A percentile compares a stretch with the other conserved stretches of the same genome.
Evolutionary conservation across 2,797 vertebrate genomes (phyloP).

Genomic region (Holocentrus rufus): DNA sequence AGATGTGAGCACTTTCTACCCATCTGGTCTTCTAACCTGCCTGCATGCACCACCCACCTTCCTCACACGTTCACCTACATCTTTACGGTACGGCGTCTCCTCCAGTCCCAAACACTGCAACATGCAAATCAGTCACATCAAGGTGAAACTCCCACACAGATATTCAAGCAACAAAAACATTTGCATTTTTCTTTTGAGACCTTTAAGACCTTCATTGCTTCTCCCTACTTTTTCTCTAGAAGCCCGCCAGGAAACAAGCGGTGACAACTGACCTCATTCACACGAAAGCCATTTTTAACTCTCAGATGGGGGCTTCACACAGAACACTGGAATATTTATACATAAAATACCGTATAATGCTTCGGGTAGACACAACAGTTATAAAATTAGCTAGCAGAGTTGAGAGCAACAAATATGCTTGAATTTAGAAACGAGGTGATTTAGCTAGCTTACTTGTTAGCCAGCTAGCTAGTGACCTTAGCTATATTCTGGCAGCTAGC

Average conservation of each 20-base stretch:
- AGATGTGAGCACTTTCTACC: no score
- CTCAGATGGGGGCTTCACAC: no score
- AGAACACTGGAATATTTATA: no score
- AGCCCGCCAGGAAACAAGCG: conserved; percentile 4
- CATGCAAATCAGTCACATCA: conserved; percentile 46
- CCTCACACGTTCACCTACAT: conserved; percentile 44
- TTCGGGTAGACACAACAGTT: no score
- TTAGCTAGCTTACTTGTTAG: no score
- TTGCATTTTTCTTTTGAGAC: conserved; percentile 18
- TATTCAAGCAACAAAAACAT: not conserved
- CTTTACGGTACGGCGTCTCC: not conserved
- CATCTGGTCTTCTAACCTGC: not conserved
- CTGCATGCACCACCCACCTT: conserved; percentile 16
- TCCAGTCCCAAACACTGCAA: conserved; percentile 17
- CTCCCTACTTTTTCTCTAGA: no score
- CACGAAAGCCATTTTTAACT: accelerated
- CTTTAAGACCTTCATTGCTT: not conserved
- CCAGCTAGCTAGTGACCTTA: no score
- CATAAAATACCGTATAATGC: no score
- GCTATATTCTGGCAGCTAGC: no score
- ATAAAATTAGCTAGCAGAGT: no score
- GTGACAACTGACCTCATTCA: not conserved
- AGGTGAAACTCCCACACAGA: conserved; percentile 35
- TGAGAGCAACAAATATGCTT: no score
- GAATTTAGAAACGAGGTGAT: no score